Percentiles rank a stretch among this genome's conserved stretches.
phyloP scores from a whole-genome alignment of 2,888 invertebrate species.

The Epicampocera succincta region DNA sequence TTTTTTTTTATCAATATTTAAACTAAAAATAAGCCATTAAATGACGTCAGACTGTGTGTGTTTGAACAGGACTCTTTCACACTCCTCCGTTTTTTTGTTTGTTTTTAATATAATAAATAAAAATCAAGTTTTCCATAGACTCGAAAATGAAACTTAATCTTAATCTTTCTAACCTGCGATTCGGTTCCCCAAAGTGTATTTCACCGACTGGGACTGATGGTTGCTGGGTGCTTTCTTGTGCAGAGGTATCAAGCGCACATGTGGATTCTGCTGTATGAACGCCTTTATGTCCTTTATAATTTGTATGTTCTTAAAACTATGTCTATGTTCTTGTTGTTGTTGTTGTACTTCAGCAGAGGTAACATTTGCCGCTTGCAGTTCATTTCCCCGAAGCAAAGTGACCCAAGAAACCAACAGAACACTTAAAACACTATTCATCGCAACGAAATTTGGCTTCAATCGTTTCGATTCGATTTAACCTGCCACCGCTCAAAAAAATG shows the following conservation, averaged over 20 bases:
- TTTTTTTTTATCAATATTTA: no score
- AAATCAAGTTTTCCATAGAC: no score
- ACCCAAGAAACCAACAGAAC: conserved; percentile 24
- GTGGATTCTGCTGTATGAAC: conserved; percentile 75
- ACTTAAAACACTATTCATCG: conserved; percentile 33
- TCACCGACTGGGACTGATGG: conserved; percentile 72
- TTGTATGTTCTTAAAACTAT: conserved; percentile 70
- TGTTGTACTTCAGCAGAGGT: conserved; percentile 18
- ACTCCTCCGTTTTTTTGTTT: no score
- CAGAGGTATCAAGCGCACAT: conserved; percentile 73
- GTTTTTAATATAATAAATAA: no score
- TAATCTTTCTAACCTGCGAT: conserved; percentile 74
- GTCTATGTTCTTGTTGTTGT: not conserved
- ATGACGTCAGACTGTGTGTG: no score
- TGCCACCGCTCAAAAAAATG: conserved; percentile 37
- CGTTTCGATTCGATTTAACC: conserved; percentile 25
- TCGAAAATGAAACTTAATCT: no score
- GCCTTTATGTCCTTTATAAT: conserved; percentile 76
- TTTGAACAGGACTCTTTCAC: no score
- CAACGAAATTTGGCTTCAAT: not conserved
- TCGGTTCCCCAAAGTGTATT: conserved; percentile 77
- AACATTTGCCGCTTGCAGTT: conserved; percentile 24
- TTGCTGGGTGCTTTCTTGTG: conserved; percentile 71
- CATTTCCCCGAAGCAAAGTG: conserved; percentile 27
- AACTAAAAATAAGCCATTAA: no score